Conservation (phyloP, 2,113 vertebrate genomes). For the Alexandromys fortis region DNA sequence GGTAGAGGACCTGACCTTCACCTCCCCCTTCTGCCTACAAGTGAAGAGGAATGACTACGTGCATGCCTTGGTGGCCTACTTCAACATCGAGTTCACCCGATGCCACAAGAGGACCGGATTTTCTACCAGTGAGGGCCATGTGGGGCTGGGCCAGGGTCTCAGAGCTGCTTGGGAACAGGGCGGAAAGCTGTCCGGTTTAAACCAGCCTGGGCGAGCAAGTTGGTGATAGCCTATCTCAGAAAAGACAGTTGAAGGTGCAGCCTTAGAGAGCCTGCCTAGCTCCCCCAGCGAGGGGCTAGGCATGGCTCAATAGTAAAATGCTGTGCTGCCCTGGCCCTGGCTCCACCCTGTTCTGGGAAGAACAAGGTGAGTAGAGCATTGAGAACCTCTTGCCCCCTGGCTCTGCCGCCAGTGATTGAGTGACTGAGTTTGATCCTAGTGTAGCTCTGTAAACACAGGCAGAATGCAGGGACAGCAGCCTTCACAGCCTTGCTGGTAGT, state of each 20-base stretch:
- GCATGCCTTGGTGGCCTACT: slow-evolving; percentile 95
- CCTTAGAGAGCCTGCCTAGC: not conserved
- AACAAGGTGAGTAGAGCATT: not conserved
- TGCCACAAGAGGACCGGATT: slow-evolving; percentile 97
- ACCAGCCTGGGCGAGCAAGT: not conserved
- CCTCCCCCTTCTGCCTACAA: slow-evolving; percentile 95
- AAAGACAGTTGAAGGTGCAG: not conserved
- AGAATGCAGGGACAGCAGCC: fast-evolving
- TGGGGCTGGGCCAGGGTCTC: fast-evolving
- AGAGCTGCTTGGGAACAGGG: not conserved
- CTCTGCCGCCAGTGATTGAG: not conserved
- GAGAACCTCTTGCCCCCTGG: not conserved
- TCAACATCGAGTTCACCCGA: slow-evolving; percentile 97
- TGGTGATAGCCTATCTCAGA: not conserved
- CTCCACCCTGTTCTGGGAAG: not conserved
- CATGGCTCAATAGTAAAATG: not conserved
- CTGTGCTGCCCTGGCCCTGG: not conserved
- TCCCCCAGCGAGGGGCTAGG: too few species aligned
- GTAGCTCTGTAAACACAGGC: not conserved
- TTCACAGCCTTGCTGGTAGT: not conserved
- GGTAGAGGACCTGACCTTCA: slow-evolving; percentile 94
- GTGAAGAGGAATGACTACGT: slow-evolving; percentile 96
- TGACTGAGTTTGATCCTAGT: fast-evolving
- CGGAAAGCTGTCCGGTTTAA: not conserved
- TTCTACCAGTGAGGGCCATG: slow-evolving; percentile 90